Conservation (phyloP, 1,140 invertebrate genomes). For the Drosophila novamexicana region DNA sequence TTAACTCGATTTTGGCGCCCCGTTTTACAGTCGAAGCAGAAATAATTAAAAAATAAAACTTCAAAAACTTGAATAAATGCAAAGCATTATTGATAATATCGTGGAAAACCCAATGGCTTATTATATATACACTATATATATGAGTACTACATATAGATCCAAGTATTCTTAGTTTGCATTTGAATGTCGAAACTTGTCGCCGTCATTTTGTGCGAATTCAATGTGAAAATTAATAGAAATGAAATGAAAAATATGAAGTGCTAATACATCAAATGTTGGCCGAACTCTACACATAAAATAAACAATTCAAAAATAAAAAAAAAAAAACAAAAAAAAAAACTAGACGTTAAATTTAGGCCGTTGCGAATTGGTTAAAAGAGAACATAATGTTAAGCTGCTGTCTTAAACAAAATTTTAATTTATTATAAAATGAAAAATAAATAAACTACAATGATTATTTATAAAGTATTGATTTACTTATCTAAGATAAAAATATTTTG, state of each 20-base stretch:
- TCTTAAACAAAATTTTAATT: conserved; percentile 70
- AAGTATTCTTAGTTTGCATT: conserved; percentile 79
- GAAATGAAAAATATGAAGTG: conserved; percentile 19
- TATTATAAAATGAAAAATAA: conserved; percentile 66
- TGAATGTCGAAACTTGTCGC: conserved; percentile 49
- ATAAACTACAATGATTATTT: conserved; percentile 26
- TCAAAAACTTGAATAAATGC: conserved; percentile 21
- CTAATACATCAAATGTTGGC: conserved; percentile 42
- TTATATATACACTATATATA: conserved; percentile 24
- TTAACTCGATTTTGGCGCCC: conserved; percentile 57
- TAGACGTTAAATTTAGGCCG: conserved; percentile 51
- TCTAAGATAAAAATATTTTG: background rate
- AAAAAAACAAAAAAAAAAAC: conserved; percentile 10
- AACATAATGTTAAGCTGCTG: conserved; percentile 61
- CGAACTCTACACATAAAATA: conserved; percentile 29
- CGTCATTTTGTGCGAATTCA: conserved; percentile 21
- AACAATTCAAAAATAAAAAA: conserved; percentile 9
- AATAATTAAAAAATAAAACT: conserved; percentile 16
- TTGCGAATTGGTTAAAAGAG: conserved; percentile 52
- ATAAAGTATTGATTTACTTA: background rate
- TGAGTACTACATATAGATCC: conserved; percentile 45
- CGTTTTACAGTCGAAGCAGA: conserved; percentile 50
- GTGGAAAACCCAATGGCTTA: conserved; percentile 28
- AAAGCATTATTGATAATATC: conserved; percentile 27
- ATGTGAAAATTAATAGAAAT: conserved; percentile 29